Conservation (phyloP, 2,797 vertebrate species). For the Tinamus major region DNA sequence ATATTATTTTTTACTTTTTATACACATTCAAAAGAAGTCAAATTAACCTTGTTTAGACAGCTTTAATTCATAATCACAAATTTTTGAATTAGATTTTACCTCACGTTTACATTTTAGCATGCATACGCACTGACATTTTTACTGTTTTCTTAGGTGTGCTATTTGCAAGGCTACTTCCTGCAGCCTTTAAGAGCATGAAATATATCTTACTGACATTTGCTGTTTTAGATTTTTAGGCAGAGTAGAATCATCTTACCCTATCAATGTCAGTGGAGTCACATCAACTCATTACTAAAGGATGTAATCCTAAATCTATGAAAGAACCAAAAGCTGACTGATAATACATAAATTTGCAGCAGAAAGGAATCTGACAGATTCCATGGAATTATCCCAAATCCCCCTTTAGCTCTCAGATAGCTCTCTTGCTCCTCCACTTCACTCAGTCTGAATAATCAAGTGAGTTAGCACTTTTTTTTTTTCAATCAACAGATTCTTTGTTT, state of each 20-base stretch:
- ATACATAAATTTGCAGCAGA: not conserved
- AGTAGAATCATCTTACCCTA: not conserved
- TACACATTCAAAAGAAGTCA: not conserved
- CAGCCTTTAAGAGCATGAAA: not conserved
- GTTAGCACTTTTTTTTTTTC: not conserved
- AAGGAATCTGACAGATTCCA: not conserved
- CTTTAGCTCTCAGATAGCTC: not conserved
- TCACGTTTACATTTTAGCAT: not conserved
- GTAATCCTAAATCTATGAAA: not conserved
- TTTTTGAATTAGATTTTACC: not conserved
- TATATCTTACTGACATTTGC: not conserved
- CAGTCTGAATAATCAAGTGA: not conserved
- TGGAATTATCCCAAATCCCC: not conserved
- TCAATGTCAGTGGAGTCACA: not conserved
- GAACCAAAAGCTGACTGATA: not conserved
- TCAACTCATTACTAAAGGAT: not conserved
- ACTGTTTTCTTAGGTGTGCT: not conserved
- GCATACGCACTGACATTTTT: not conserved
- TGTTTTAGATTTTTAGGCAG: not conserved
- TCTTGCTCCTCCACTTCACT: not conserved
- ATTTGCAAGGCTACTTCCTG: not conserved
- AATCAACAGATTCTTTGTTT: not conserved
- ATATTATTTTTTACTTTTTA: rapidly evolving
- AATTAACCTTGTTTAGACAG: not conserved
- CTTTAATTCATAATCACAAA: not conserved